These are phyloP conservation scores for Ibycter americanus DNA, from an alignment of 2,797 vertebrate genomes.

Conservation along the genomic window DNA sequence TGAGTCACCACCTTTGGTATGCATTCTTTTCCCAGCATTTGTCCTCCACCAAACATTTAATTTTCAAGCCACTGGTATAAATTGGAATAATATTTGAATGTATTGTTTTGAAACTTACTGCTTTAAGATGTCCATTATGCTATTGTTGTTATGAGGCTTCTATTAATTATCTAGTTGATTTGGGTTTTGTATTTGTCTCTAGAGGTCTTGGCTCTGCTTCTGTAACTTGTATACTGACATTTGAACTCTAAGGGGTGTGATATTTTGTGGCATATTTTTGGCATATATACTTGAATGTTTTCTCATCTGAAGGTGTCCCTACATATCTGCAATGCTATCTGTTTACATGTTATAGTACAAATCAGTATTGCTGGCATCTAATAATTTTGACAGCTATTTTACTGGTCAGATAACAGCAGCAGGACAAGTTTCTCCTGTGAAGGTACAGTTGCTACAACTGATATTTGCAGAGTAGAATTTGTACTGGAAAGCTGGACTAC, in stretches of 20 bases:
- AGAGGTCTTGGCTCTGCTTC: not conserved
- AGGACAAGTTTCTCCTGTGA: constrained; percentile 79
- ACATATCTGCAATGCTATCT: not conserved
- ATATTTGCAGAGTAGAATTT: not conserved
- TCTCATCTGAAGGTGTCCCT: not conserved
- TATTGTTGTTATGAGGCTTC: not conserved
- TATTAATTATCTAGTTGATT: not conserved
- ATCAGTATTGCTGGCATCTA: constrained; percentile 78
- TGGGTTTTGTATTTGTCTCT: not conserved
- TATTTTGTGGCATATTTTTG: not conserved
- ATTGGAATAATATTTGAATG: not conserved
- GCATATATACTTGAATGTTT: not conserved
- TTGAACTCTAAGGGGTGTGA: not conserved
- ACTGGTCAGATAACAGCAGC: constrained; percentile 76
- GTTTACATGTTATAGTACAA: not conserved
- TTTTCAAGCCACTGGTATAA: not conserved
- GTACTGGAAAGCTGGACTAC: not conserved
- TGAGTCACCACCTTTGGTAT: not conserved
- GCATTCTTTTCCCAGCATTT: not conserved
- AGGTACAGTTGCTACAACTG: constrained; percentile 49
- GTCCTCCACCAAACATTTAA: not conserved
- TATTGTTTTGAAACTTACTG: not conserved
- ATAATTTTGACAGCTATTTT: constrained; percentile 63
- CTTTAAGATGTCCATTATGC: not conserved
- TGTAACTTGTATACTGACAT: not conserved